A percentile compares a stretch with the other conserved stretches of the same genome.
Evolutionary conservation across 37 sponge, comb jelly and placozoan genomes (phyloP).

Genomic region (Axinella damicornis): DNA sequence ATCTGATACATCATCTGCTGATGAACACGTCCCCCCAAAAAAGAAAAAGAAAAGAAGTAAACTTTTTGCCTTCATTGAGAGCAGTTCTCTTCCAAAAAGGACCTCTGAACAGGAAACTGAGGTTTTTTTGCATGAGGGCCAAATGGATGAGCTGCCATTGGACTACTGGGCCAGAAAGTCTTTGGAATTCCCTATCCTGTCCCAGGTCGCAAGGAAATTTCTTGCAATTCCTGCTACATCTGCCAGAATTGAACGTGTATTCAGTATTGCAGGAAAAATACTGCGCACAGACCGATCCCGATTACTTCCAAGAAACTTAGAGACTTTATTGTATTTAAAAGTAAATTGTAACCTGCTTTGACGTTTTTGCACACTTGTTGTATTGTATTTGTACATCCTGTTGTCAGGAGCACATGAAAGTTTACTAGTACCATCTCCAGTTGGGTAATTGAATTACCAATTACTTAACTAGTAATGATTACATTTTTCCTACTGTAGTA

Average conservation of each 20-base stretch:
- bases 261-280: slow-evolving; percentile 2
- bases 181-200: background rate
- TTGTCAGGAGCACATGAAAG: too few species aligned
- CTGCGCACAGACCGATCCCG: background rate
- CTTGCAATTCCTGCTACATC: slow-evolving; percentile 3
- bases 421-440: too few species aligned
- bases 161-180: background rate
- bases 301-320: too few species aligned
- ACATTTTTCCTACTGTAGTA: too few species aligned
- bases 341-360: too few species aligned
- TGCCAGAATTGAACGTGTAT: background rate
- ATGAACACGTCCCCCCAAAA: background rate
- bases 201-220: background rate
- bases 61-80: background rate
- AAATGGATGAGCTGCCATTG: background rate
- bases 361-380: too few species aligned
- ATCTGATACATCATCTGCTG: background rate
- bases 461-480: too few species aligned
- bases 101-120: background rate
- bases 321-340: too few species aligned
- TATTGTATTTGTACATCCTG: too few species aligned
- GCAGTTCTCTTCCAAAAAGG: background rate
- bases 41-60: slow-evolving; percentile 3
- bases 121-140: background rate
- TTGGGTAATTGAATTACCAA: too few species aligned